Conservation (phyloP, 2,113 vertebrate species). For the Cyprinus carpio region DNA sequence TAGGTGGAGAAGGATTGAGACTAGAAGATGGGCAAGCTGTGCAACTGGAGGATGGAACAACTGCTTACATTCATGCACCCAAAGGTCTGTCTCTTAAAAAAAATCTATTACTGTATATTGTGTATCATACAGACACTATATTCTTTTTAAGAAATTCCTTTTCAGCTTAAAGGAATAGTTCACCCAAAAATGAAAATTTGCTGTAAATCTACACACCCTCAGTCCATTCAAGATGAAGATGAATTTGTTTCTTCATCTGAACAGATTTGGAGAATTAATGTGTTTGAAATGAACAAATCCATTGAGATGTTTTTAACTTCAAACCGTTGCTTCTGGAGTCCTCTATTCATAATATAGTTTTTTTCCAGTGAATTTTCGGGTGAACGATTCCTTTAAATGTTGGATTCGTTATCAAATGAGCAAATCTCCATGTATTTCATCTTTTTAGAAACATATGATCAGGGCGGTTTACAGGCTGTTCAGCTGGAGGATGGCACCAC, state of each 20-base stretch:
- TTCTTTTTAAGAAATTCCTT: too few species aligned
- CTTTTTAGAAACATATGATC: conserved; percentile 88
- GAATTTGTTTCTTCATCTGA: too few species aligned
- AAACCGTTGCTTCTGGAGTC: too few species aligned
- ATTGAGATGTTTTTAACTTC: too few species aligned
- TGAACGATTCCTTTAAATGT: not conserved
- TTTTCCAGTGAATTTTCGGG: too few species aligned
- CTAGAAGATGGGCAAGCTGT: conserved; percentile 96
- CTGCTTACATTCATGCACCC: conserved; percentile 93
- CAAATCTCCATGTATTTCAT: not conserved
- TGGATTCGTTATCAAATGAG: not conserved
- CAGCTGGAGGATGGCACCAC: conserved; percentile 98
- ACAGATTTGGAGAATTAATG: too few species aligned
- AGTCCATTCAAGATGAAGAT: too few species aligned
- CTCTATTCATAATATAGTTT: too few species aligned
- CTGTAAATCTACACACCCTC: too few species aligned
- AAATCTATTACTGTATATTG: not conserved
- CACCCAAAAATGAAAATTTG: too few species aligned
- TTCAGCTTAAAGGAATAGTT: too few species aligned
- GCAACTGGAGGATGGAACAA: conserved; percentile 96
- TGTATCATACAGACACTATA: not conserved
- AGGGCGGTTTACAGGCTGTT: conserved; percentile 91
- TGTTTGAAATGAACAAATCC: too few species aligned
- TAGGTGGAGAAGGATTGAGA: conserved; percentile 87
- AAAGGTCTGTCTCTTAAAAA: conserved; percentile 81